Base-by-base conservation (phyloP, 2,888 invertebrate species). In the Aethes cnicana region DNA sequence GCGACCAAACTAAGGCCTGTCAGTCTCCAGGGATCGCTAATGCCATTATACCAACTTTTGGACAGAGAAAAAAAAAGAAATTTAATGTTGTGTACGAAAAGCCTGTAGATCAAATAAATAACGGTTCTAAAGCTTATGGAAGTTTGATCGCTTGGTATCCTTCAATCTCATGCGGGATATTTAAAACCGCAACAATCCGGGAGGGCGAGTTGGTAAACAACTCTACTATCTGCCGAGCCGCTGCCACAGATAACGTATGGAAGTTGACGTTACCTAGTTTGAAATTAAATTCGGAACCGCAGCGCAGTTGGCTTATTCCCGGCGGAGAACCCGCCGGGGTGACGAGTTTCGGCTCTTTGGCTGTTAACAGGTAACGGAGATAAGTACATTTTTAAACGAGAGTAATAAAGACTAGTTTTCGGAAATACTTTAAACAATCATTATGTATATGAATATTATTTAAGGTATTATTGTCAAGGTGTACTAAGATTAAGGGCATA, bases 151-250 rank as follows among this genome's bases (percentile, higher is more conserved):
- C 36, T 30, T n/a, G 12, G 16, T 18, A 46, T 21, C 30, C 28
- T 9, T 7, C 16, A 30, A 44, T 28, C 43, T 49, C 17, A 36
- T 43, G 37, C n/a, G 23, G 37, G 17, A 30, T 36, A 30, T 43
- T 49, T 49, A 32, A 42, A 50, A 43, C 43, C 43, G 30, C 49
- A 48, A 6, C 32, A 48, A 41, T 26, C 25, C 20, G 14, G 32
- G 39, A n/a, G n/a, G 25, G 14, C 14, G 16, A 39, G 25, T 35
- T 35, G 18, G 32, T 6, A 32, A 14, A 18, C 16, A 16, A 18
- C 17, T 18, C 17, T 17, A 33, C 33, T 33, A 33, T 33, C 33
- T 14, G n/a, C 16, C 4, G 9, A 17, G 5, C 4, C 17, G 4
- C 33, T 8, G 26, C 4, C 9, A 17, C 37, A 20, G 5, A 23